These are phyloP conservation scores for Ceuthmochares aereus DNA, from an alignment of 2,113 vertebrate genomes.

Conservation along the genomic window DNA sequence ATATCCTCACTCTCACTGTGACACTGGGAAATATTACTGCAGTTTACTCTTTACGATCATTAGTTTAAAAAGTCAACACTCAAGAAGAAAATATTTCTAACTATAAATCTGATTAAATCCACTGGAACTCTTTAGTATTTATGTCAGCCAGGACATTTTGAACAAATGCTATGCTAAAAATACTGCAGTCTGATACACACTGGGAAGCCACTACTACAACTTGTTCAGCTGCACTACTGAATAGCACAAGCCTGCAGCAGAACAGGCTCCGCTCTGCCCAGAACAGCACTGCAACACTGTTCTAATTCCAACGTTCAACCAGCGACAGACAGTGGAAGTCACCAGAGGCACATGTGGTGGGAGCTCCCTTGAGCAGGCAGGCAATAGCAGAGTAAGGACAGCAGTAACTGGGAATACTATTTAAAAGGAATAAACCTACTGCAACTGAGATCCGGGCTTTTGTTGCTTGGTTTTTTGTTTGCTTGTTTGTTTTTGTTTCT, in stretches of 20 bases:
- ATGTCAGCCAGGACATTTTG: conserved; percentile 16
- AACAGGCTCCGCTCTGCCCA: background rate
- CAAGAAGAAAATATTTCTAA: conserved; percentile 4
- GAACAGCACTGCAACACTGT: background rate
- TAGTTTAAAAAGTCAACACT: background rate
- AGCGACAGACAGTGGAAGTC: background rate
- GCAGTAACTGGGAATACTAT: background rate
- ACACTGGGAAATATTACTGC: background rate
- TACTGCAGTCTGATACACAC: background rate
- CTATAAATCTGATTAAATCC: background rate
- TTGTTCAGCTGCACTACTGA: background rate
- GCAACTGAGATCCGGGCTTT: background rate
- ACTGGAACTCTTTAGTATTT: conserved; percentile 14
- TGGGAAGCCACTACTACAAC: background rate
- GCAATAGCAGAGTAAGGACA: background rate
- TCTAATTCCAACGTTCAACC: background rate
- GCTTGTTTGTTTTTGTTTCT: too few relatives aligned
- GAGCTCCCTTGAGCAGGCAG: background rate
- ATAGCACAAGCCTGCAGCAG: background rate
- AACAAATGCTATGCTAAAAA: conserved; percentile 38
- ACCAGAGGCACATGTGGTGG: background rate
- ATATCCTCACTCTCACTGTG: background rate
- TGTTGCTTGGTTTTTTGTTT: too few relatives aligned
- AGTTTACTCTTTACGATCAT: background rate
- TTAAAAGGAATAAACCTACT: background rate